Conservation (phyloP, 2,113 vertebrate species). For the Cairina moschata region DNA sequence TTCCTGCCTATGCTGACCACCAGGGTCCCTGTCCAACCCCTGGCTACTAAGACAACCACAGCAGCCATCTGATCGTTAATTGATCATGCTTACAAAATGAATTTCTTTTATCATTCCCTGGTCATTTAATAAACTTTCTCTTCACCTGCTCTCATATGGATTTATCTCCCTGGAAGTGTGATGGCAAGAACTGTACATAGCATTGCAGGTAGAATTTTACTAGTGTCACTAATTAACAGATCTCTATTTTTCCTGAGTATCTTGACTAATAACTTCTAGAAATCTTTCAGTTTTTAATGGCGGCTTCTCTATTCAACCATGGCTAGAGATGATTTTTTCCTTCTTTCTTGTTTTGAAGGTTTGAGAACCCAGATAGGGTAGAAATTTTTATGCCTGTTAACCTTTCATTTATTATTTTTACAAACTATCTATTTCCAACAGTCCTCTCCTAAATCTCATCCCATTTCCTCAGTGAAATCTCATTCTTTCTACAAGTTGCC, state of each 20-base stretch:
- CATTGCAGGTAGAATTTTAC: neutral
- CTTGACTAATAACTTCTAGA: neutral
- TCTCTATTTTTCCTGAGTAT: neutral
- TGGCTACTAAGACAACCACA: neutral
- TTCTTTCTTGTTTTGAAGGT: neutral
- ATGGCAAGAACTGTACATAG: neutral
- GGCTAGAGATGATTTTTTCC: neutral
- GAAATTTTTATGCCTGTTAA: neutral
- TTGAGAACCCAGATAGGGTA: neutral
- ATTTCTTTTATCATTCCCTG: accelerated
- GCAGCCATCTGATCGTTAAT: neutral
- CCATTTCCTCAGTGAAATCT: neutral
- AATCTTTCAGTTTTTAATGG: neutral
- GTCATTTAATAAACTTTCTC: neutral
- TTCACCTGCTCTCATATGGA: neutral
- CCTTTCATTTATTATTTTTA: neutral
- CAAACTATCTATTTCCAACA: neutral
- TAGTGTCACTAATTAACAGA: neutral
- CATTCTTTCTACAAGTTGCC: neutral
- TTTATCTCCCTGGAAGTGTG: neutral
- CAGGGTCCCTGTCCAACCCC: neutral
- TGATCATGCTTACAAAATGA: neutral
- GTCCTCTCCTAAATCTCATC: neutral
- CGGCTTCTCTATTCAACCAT: neutral
- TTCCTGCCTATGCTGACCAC: neutral